Percentiles rank a stretch among this genome's conserved stretches.
Evolutionary conservation across 2,797 vertebrate species (phyloP).

Genomic region (Paguma larvata): DNA sequence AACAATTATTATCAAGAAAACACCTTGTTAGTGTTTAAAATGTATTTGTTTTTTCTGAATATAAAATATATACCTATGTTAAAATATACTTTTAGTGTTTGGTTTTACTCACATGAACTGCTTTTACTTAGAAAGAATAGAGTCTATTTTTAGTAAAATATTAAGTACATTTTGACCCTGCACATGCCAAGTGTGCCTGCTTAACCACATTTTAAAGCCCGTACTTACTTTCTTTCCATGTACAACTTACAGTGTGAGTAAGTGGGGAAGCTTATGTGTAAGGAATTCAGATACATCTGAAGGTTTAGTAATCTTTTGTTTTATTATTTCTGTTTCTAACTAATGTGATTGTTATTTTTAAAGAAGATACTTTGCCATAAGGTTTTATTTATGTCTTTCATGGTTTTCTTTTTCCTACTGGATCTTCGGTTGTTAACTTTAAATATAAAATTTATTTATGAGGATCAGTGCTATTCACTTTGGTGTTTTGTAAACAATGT

Average conservation of each 20-base stretch:
- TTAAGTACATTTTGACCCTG: background rate
- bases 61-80: background rate
- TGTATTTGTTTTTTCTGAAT: background rate
- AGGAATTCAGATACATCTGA: background rate
- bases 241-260: background rate
- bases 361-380: background rate
- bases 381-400: background rate
- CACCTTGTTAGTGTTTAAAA: background rate
- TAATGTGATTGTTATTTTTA: constrained; percentile 1
- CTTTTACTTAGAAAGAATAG: background rate
- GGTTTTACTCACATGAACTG: background rate
- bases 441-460: background rate
- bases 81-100: constrained; percentile 27
- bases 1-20: background rate
- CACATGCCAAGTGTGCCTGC: background rate
- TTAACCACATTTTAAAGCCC: background rate
- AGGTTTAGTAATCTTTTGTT: background rate
- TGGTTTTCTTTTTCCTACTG: background rate
- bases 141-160: background rate
- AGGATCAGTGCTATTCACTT: background rate
- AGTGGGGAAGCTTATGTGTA: background rate
- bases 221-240: background rate
- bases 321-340: background rate
- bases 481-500: background rate
- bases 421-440: constrained; percentile 11